Percentiles rank a stretch among this genome's conserved stretches.
Evolutionary conservation across 2,797 vertebrate genomes (phyloP).

Genomic region (Eulemur mongoz): DNA sequence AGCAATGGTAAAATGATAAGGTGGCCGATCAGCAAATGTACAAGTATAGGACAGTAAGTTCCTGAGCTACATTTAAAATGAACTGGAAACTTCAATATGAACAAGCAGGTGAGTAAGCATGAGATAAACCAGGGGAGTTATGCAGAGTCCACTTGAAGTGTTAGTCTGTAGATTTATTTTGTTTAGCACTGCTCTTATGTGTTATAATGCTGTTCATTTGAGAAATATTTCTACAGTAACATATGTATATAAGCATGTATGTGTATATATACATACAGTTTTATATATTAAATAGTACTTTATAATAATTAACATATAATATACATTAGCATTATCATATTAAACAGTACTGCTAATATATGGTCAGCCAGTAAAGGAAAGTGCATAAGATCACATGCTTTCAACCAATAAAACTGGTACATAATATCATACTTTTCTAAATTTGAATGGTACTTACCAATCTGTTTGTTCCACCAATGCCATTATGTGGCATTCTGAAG

Average conservation of each 20-base stretch:
- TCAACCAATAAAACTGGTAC: background rate
- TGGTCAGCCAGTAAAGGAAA: background rate
- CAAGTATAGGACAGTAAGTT: background rate
- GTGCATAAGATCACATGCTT: background rate
- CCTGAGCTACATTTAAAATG: constrained; percentile 30
- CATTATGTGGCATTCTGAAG: background rate
- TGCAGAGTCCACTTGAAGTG: background rate
- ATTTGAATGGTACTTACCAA: constrained; percentile 32
- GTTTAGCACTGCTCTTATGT: background rate
- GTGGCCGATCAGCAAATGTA: background rate
- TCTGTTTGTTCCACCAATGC: background rate
- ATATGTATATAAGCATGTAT: background rate
- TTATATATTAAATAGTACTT: background rate
- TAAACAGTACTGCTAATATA: background rate
- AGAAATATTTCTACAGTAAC: constrained; percentile 24
- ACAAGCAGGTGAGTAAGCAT: background rate
- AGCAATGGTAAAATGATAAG: constrained; percentile 2
- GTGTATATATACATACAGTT: background rate
- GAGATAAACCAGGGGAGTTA: background rate
- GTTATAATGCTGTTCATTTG: background rate
- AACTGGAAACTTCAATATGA: background rate
- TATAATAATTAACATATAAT: background rate
- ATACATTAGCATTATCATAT: background rate
- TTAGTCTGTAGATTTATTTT: background rate
- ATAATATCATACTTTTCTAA: background rate